These are phyloP conservation scores for Plecotus auritus DNA, from an alignment of 2,113 vertebrate genomes.

Conservation along the genomic window DNA sequence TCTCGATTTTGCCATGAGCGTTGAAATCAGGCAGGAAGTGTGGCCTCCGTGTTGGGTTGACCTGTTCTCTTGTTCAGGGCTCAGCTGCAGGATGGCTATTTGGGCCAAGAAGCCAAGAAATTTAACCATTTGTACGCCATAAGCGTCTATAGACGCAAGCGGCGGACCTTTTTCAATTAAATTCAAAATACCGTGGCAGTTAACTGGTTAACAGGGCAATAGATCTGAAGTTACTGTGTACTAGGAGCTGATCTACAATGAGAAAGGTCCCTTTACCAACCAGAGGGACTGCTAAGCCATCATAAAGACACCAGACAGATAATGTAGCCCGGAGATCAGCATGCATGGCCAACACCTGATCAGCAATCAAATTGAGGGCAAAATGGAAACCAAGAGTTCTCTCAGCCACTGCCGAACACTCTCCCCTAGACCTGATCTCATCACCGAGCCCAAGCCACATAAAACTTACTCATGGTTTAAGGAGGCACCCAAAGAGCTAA, in stretches of 20 bases:
- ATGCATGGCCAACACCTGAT: accelerated
- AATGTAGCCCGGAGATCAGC: neutral
- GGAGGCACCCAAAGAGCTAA: neutral
- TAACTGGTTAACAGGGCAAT: neutral
- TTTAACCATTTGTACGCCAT: neutral
- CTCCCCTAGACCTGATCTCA: neutral
- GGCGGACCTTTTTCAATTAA: no score
- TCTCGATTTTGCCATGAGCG: neutral
- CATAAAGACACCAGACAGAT: neutral
- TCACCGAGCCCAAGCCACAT: neutral
- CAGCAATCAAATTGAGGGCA: neutral
- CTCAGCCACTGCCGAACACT: neutral
- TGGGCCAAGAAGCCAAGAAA: neutral
- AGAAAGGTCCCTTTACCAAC: neutral
- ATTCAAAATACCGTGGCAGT: no score
- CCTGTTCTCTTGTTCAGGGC: neutral
- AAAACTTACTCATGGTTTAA: neutral
- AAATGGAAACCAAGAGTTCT: neutral
- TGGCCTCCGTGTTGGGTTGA: neutral
- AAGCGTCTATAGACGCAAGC: no score
- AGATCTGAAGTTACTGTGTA: neutral
- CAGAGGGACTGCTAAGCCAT: neutral
- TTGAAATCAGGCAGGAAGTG: neutral
- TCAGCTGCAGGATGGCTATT: neutral
- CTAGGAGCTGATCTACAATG: neutral